Conservation (phyloP, 2,888 invertebrate genomes). For the Autographa gamma region DNA sequence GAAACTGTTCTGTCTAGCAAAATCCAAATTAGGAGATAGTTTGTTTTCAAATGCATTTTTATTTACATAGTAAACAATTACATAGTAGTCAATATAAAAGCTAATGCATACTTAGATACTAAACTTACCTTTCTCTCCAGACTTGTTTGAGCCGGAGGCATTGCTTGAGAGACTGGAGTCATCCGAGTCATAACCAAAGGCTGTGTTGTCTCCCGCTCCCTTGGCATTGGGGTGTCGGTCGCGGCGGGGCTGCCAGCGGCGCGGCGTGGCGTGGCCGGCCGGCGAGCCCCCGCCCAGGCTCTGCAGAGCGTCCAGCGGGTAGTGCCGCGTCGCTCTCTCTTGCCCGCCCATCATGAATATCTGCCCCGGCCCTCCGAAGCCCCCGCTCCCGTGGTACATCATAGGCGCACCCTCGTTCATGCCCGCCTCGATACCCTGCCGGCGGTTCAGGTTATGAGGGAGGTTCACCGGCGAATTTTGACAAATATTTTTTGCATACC, state of each 20-base stretch:
- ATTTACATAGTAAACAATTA: slow-evolving; percentile 8
- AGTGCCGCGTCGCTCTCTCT: slow-evolving; percentile 76
- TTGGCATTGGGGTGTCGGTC: slow-evolving; percentile 69
- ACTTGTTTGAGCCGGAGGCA: slow-evolving; percentile 84
- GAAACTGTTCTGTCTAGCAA: neutral
- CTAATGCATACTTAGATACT: neutral
- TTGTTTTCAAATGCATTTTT: neutral
- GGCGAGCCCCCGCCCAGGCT: slow-evolving; percentile 64
- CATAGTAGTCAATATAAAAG: neutral
- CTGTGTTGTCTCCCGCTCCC: slow-evolving; percentile 70
- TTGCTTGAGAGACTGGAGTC: slow-evolving; percentile 87
- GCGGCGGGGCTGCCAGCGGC: slow-evolving; percentile 74
- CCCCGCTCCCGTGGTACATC: slow-evolving; percentile 79
- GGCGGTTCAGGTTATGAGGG: slow-evolving; percentile 58
- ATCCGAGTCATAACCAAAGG: slow-evolving; percentile 85
- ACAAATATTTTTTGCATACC: slow-evolving; percentile 65
- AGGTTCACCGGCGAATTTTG: slow-evolving; percentile 56
- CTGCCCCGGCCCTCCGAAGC: slow-evolving; percentile 74
- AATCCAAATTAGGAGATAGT: slow-evolving; percentile 5
- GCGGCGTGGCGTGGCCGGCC: slow-evolving; percentile 68
- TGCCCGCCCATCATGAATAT: slow-evolving; percentile 75
- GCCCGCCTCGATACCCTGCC: slow-evolving; percentile 67
- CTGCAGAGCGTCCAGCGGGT: slow-evolving; percentile 76
- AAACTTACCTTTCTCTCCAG: slow-evolving; percentile 79
- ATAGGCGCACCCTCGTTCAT: slow-evolving; percentile 84